Evolutionary conservation across 2,113 vertebrate species (phyloP).

Genomic region (Burhinus bistriatus): DNA sequence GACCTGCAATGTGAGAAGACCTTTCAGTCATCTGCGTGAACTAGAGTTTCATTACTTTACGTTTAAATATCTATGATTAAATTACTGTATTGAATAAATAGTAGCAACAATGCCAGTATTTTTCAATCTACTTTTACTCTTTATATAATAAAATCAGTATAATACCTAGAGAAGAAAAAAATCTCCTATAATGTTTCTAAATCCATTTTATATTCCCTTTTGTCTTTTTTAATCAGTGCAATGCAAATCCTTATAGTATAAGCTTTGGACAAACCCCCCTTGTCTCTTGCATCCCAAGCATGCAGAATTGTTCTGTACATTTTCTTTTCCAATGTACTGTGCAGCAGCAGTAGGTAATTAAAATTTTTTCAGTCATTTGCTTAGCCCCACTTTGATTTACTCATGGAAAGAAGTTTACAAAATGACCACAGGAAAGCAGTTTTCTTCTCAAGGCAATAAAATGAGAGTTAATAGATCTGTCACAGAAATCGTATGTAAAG

Average conservation of each 20-base stretch:
- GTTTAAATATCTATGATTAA: neutral
- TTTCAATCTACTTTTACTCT: constrained; percentile 8
- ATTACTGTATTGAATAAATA: neutral
- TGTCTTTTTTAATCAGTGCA: neutral
- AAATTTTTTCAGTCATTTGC: neutral
- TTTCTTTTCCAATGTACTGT: neutral
- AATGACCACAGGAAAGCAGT: neutral
- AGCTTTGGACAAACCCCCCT: neutral
- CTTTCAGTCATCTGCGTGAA: neutral
- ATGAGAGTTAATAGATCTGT: neutral
- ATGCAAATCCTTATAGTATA: neutral
- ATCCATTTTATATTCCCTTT: neutral
- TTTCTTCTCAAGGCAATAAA: constrained; percentile 7
- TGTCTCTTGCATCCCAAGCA: neutral
- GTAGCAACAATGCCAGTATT: neutral
- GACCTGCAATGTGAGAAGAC: neutral
- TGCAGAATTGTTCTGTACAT: neutral
- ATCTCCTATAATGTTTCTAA: neutral
- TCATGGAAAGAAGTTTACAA: neutral
- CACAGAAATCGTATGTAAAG: neutral
- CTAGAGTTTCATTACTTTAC: neutral
- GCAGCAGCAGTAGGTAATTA: neutral
- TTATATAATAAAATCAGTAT: neutral
- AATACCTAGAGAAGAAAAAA: neutral
- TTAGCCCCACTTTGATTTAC: neutral